Conservation (phyloP, 2,888 invertebrate genomes). For the Phlogophora meticulosa region DNA sequence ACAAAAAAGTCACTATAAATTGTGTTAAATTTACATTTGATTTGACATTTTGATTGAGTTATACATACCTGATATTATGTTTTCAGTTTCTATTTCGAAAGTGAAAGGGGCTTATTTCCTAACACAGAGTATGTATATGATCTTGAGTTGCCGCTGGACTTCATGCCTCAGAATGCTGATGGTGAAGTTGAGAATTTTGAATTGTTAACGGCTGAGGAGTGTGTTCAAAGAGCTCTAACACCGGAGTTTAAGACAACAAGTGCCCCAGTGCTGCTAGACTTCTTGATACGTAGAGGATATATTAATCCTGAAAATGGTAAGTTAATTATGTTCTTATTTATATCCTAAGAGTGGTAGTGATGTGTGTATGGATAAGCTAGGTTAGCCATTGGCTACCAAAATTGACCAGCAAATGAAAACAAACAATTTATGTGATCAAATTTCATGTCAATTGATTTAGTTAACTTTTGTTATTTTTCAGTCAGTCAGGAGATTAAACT, state of each 20-base stretch:
- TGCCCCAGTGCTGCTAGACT: constrained; percentile 97
- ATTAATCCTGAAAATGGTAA: constrained; percentile 97
- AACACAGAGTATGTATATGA: constrained; percentile 99
- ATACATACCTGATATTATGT: constrained; percentile 14
- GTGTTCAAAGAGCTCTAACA: constrained; percentile 95
- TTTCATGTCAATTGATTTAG: background rate
- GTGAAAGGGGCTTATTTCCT: constrained; percentile 97
- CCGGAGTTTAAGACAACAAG: constrained; percentile 98
- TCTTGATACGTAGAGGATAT: constrained; percentile 97
- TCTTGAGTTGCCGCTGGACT: constrained; percentile 97
- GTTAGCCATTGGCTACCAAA: background rate
- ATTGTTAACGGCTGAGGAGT: constrained; percentile 95
- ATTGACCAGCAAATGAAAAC: background rate
- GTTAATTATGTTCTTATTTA: constrained; percentile 16
- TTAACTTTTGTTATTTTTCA: background rate
- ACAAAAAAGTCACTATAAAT: background rate
- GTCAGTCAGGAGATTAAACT: background rate
- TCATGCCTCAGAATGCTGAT: constrained; percentile 97
- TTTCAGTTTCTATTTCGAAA: constrained; percentile 96
- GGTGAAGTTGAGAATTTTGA: constrained; percentile 98
- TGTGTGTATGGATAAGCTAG: background rate
- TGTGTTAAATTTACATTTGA: no score
- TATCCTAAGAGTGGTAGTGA: background rate
- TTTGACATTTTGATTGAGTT: no score
- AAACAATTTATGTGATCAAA: no score